Percentiles rank a stretch among this genome's conserved stretches.
These are phyloP conservation scores for Rotaria sp. DNA, from an alignment of 2,888 invertebrate genomes.

Conservation along the genomic window DNA sequence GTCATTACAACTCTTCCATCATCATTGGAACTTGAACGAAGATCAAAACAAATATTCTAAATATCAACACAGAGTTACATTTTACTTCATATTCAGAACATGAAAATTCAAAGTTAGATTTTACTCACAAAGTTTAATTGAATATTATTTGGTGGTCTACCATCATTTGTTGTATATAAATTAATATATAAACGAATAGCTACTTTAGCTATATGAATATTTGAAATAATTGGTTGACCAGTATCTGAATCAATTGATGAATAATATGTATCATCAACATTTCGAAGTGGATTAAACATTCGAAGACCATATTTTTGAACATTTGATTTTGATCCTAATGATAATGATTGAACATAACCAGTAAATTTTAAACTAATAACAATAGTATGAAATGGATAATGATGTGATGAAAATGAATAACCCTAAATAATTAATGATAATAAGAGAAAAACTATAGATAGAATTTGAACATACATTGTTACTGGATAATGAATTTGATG, in stretches of 20 bases:
- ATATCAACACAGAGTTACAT: background rate
- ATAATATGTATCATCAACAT: background rate
- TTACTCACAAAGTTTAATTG: background rate
- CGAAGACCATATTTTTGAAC: background rate
- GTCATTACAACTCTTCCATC: background rate
- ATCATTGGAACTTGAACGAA: background rate
- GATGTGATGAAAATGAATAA: background rate
- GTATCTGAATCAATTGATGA: background rate
- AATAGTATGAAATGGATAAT: background rate
- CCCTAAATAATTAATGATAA: background rate
- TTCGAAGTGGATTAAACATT: background rate
- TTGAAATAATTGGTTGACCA: background rate
- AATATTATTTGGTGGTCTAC: background rate
- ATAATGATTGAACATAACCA: background rate
- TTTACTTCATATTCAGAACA: background rate
- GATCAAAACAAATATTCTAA: background rate
- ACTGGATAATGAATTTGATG: background rate
- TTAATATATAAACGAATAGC: background rate
- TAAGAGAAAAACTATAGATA: background rate
- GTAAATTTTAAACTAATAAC: background rate
- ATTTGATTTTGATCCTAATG: background rate
- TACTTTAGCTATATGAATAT: background rate
- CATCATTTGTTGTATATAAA: background rate
- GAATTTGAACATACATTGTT: background rate
- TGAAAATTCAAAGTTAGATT: background rate